phyloP scores from a whole-genome alignment of 2,888 invertebrate species.

The Lochmaea crataegi region DNA sequence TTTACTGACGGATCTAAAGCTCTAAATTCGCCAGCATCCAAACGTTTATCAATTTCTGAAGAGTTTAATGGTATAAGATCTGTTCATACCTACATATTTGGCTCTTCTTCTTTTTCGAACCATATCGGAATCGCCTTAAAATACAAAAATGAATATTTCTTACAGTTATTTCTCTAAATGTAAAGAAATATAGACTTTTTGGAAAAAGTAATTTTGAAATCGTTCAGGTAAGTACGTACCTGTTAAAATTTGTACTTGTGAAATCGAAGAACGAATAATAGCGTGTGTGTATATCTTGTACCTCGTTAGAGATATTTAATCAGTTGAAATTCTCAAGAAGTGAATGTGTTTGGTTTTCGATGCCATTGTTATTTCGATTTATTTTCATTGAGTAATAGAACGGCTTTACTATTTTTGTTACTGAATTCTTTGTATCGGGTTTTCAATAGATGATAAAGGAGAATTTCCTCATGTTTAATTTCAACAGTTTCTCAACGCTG shows the following conservation, averaged over 20 bases:
- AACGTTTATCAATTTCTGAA: too few relatives aligned
- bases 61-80: too few relatives aligned
- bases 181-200: neutral
- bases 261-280: slow-evolving; percentile 21
- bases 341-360: slow-evolving; percentile 32
- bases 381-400: slow-evolving; percentile 26
- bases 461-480: slow-evolving; percentile 16
- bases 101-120: too few relatives aligned
- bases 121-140: too few relatives aligned
- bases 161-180: too few relatives aligned
- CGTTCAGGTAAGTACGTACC: neutral
- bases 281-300: slow-evolving; percentile 14
- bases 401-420: slow-evolving; percentile 26
- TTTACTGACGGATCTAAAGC: too few relatives aligned
- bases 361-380: slow-evolving; percentile 32
- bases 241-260: slow-evolving; percentile 16
- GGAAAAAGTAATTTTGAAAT: too few relatives aligned
- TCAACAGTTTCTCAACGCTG: slow-evolving; percentile 5
- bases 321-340: slow-evolving; percentile 32
- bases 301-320: slow-evolving; percentile 37
- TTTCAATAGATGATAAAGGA: neutral
- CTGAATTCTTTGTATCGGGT: slow-evolving; percentile 10
- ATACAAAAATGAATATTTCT: too few relatives aligned
- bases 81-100: too few relatives aligned
- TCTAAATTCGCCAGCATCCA: too few relatives aligned